phyloP scores from a whole-genome alignment of 2,113 vertebrate genomes.

The Pholis gunnellus region DNA sequence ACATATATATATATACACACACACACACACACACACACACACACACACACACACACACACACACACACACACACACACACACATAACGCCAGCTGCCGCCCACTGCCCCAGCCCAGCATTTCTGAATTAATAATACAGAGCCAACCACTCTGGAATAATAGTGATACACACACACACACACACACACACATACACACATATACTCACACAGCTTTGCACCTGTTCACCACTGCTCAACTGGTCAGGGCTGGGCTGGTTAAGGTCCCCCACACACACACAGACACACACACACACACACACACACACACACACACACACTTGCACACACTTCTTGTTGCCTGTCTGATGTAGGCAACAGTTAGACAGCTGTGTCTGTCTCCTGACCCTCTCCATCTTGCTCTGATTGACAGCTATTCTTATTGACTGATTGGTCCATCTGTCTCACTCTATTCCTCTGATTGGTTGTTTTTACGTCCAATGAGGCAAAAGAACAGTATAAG shows the following conservation, averaged over 20 bases:
- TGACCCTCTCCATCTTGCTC: conserved; percentile 58
- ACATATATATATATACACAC: too few relatives aligned
- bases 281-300: conserved; percentile 25
- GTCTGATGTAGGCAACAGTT: conserved; percentile 72
- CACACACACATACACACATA: conserved; percentile 52
- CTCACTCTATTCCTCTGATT: conserved; percentile 41
- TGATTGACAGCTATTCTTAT: conserved; percentile 58
- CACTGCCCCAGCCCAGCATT: conserved; percentile 74
- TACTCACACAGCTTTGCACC: conserved; percentile 78
- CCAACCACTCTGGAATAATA: conserved; percentile 82
- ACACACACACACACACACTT: conserved; percentile 25
- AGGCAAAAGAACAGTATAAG: conserved; percentile 15
- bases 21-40: not conserved
- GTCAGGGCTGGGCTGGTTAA: conserved; percentile 60
- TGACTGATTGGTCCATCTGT: conserved; percentile 70
- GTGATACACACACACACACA: conserved; percentile 54
- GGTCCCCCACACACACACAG: conserved; percentile 20
- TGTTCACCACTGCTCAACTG: conserved; percentile 80
- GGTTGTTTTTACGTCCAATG: conserved; percentile 50
- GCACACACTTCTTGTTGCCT: conserved; percentile 49
- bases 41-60: conserved; percentile 8
- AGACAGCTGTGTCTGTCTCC: conserved; percentile 75
- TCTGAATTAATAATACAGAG: conserved; percentile 86
- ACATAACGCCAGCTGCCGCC: conserved; percentile 81
- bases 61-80: conserved; percentile 22